A percentile compares a stretch with the other conserved stretches of the same genome.
phyloP scores from a whole-genome alignment of 2,113 vertebrate species.

The Aegithalos caudatus region DNA sequence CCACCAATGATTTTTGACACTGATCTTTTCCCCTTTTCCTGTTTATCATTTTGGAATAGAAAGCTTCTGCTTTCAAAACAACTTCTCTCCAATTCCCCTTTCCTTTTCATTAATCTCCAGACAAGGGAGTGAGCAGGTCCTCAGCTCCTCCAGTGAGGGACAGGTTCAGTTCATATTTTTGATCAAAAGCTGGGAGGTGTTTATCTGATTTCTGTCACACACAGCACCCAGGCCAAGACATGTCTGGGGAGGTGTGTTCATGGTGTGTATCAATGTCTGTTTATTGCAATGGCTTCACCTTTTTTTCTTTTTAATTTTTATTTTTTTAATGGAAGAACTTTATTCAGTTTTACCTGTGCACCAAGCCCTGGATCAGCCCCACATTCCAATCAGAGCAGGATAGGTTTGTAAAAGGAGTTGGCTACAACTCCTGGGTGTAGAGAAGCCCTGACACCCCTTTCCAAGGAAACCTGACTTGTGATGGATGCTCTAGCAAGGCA shows the following conservation, averaged over 20 bases:
- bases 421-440: background rate
- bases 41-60: background rate
- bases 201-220: conserved; percentile 1
- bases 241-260: background rate
- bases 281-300: background rate
- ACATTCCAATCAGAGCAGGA: background rate
- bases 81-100: background rate
- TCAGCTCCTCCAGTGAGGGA: background rate
- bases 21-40: background rate
- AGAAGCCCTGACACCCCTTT: background rate
- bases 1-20: background rate
- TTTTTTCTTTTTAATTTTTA: background rate
- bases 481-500: background rate
- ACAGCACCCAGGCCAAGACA: background rate
- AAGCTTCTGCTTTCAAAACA: conserved; percentile 14
- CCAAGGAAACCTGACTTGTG: background rate
- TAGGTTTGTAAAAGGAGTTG: background rate
- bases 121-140: background rate
- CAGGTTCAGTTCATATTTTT: background rate
- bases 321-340: background rate
- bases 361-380: background rate
- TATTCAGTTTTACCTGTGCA: background rate
- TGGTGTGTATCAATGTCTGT: background rate
- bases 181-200: background rate
- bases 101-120: background rate